Base-by-base conservation (phyloP, 2,113 vertebrate genomes). In the Chionodraco myersi region DNA sequence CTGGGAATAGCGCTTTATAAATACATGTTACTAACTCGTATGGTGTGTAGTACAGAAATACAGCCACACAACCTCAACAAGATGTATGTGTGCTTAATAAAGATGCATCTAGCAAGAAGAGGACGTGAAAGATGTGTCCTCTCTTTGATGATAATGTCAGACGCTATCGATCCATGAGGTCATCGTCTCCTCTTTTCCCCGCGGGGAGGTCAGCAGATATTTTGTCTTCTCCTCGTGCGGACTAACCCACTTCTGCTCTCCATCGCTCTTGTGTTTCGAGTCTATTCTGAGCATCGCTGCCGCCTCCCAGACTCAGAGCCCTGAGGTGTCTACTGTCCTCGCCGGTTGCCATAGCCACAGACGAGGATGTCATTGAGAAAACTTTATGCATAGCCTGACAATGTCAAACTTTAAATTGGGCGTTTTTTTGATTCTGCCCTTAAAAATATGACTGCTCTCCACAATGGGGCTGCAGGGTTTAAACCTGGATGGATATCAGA, bases 281-380 rank as follows among this genome's bases (percentile, higher is more conserved):
- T 86, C 89, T 89, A 85, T 92, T 91, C 86, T 82, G 54, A 89
- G 89, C 79, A 0, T 3, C 26, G 5, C 58, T 62, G 77, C 69
- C 7, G 75, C 74, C 85, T 88, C 74, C 45, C 3, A 52, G 67
- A 79, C 80, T 83, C 70, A 47, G 4, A 51, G 71, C 74, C 87
- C 76, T 74, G 7, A 54, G 86, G 82, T 41, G 36, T 41, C 36
- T 41, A 7, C 36, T 1, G 36, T 89, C 64, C 79, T 74, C 63
- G 18, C 78, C 15, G 67, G 91, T 90, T 90, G 72, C 83, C 80
- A 89, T 90, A 73, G 84, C 52, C 79, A 89, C 91, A 75, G 75
- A 82, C 89, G 16, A 69, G 30, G 85, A 74, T 77, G 76, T 41
- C 68, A 11, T 2, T 34, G 53, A 49, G 51, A 58, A 77, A 80